Percentiles rank a stretch among this genome's conserved stretches.
Conservation (phyloP, 2,888 invertebrate genomes). For the Diarsia mendica region DNA sequence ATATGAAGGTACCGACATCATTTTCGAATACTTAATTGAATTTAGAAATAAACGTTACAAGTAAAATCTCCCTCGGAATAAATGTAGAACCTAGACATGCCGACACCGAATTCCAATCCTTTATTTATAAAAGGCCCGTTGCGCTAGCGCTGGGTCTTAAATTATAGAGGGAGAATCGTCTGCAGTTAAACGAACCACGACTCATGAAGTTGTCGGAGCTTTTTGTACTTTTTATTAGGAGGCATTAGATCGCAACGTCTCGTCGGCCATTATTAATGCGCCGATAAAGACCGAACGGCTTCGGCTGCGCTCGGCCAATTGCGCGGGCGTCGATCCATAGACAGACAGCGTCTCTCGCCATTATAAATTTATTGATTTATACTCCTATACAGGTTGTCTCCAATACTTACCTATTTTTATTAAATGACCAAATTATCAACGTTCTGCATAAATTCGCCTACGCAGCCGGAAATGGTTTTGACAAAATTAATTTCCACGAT, state of each 20-base stretch:
- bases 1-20: background rate
- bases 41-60: constrained; percentile 31
- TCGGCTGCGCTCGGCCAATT: constrained; percentile 64
- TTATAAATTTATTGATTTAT: constrained; percentile 64
- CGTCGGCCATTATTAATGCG: constrained; percentile 70
- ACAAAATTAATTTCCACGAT: constrained; percentile 46
- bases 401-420: constrained; percentile 40
- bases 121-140: constrained; percentile 70
- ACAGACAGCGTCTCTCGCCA: constrained; percentile 55
- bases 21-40: constrained; percentile 14
- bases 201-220: constrained; percentile 75
- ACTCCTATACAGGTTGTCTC: constrained; percentile 38
- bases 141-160: constrained; percentile 67
- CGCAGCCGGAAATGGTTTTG: constrained; percentile 62
- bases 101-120: constrained; percentile 67
- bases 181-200: constrained; percentile 74
- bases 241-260: constrained; percentile 66
- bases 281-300: constrained; percentile 69
- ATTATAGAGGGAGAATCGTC: constrained; percentile 74
- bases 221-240: constrained; percentile 69
- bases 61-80: constrained; percentile 46
- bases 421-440: constrained; percentile 57
- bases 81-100: constrained; percentile 53
- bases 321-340: constrained; percentile 66
- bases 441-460: constrained; percentile 52